Evolutionary conservation across 2,888 invertebrate species (phyloP), one percentile per base, ranked within the genome.

Genomic region (Drosophila meridiana): DNA sequence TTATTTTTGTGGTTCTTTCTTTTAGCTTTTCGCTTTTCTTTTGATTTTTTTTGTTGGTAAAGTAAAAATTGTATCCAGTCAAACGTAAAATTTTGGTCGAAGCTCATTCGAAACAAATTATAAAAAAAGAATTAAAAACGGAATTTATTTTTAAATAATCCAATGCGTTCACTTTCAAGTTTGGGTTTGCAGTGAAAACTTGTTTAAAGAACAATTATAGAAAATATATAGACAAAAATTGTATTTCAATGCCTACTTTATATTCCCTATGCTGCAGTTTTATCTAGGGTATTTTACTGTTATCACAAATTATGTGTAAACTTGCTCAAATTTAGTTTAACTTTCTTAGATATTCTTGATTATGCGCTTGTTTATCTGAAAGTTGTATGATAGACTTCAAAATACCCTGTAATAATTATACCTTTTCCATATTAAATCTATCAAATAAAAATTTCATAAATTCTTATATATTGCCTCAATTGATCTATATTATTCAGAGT

Each of bases 71-170:
- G 9, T 32, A 13, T n/a, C 32, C 32, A 13, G 14, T 55, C n/a
- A n/a, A 59, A 59, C 58, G 50, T 38, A 42, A 26, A 74, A 77
- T 64, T 74, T 77, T 48, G 32, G 7, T 26, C 0, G 28, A 53
- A 5, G 52, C n/a, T 14, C 14, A 32, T 48, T 65, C 13, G 13
- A 38, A 42, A 38, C 20, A 26, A 11, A 26, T 26, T 66, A 20
- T 40, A 61, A 52, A 47, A 48, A 48, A 28, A 3, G 28, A 14
- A 28, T 42, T 58, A 40, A 61, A 76, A 52, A 1, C 36, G 1
- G 4, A 32, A 53, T 38, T 32, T 38, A 34, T 20, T 26, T 43
- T 36, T 38, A 14, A 30, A 4, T 9, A 5, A 42, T 32, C 8
- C 2, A 48, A 11, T 9, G 13, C 48, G 30, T 42, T n/a, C 34